Conservation (phyloP, 2,113 vertebrate genomes). For the Elephantulus edwardii region DNA sequence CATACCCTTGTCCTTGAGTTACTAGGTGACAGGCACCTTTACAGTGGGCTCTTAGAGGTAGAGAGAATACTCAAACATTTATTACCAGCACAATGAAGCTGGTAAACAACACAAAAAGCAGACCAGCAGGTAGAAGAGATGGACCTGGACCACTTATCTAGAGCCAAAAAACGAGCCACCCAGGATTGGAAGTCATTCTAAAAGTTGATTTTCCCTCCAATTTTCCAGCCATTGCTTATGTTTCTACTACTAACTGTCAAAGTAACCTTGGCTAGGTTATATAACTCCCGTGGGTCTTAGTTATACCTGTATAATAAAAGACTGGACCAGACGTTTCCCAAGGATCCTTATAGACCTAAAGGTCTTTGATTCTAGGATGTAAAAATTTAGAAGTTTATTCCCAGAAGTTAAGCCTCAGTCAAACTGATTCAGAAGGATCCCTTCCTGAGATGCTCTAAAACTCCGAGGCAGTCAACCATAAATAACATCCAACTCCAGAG, state of each 20-base stretch:
- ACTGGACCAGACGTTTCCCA: not conserved
- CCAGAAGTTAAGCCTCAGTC: not conserved
- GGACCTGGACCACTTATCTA: not conserved
- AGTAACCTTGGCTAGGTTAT: not conserved
- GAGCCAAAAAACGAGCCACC: not conserved
- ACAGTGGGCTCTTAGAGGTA: not conserved
- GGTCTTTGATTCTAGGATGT: not conserved
- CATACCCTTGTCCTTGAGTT: not conserved
- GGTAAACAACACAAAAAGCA: not conserved
- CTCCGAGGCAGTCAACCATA: not conserved
- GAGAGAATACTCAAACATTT: not conserved
- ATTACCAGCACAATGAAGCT: not conserved
- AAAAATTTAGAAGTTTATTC: slow-evolving; percentile 20
- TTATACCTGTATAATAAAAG: not conserved
- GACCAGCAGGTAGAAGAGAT: not conserved
- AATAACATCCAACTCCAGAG: not conserved
- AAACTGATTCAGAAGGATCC: not conserved
- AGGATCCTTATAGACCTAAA: not conserved
- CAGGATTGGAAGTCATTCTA: not conserved
- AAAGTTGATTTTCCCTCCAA: not conserved
- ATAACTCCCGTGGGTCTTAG: not conserved
- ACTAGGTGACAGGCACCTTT: not conserved
- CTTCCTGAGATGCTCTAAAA: not conserved
- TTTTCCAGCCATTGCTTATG: not conserved
- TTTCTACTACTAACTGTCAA: not conserved